A percentile compares a stretch with the other conserved stretches of the same genome.
Conservation (phyloP, 2,113 vertebrate genomes). For the Paraplagusia blochii region DNA sequence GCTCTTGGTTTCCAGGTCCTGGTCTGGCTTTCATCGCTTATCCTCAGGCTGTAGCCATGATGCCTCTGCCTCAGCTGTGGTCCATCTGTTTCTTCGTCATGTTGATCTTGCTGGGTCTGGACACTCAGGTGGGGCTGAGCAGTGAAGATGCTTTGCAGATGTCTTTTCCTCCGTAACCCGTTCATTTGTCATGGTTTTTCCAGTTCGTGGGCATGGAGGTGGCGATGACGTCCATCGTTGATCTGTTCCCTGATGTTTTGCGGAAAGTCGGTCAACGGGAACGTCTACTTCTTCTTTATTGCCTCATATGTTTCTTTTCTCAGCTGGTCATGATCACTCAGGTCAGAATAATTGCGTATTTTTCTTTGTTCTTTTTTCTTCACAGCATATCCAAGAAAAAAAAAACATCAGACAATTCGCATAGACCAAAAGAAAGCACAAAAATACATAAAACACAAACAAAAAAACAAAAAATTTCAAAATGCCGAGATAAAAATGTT, state of each 20-base stretch:
- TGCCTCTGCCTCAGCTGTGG: constrained; percentile 78
- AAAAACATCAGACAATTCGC: no score
- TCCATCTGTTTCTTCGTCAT: constrained; percentile 75
- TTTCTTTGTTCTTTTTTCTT: not conserved
- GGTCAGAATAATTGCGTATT: constrained; percentile 52
- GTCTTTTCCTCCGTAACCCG: not conserved
- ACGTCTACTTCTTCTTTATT: constrained; percentile 67
- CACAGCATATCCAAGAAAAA: no score
- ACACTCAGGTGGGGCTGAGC: constrained; percentile 65
- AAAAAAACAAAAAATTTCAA: no score
- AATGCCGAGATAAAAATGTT: not conserved
- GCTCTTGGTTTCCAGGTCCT: constrained; percentile 62
- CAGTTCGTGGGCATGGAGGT: constrained; percentile 75
- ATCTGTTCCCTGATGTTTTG: constrained; percentile 68
- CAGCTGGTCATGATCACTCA: constrained; percentile 74
- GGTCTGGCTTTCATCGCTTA: constrained; percentile 77
- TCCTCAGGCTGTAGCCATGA: constrained; percentile 76
- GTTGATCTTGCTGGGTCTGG: constrained; percentile 75
- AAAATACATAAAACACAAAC: no score
- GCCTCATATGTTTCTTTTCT: constrained; percentile 64
- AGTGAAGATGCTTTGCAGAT: not conserved
- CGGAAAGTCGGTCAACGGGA: constrained; percentile 60
- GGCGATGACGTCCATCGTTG: constrained; percentile 64
- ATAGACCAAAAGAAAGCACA: no score
- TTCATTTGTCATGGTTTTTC: not conserved